Conservation (phyloP, 2,113 vertebrate species). For the Symphodus melops region DNA sequence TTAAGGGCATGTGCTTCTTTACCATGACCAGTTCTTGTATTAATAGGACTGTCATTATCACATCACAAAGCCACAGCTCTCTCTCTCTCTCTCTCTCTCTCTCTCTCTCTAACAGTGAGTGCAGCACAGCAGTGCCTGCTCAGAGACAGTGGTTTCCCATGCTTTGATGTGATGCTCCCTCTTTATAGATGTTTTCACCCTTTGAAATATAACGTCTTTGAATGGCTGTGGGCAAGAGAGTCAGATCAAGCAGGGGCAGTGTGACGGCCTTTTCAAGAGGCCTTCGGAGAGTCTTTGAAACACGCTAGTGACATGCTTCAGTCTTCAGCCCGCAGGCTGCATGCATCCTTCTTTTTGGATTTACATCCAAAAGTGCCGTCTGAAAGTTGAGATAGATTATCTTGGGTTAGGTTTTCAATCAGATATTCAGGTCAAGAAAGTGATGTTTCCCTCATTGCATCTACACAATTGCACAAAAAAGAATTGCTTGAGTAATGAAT, state of each 20-base stretch:
- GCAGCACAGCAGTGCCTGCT: conserved; percentile 12
- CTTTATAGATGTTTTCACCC: conserved; percentile 22
- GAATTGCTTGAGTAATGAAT: conserved; percentile 11
- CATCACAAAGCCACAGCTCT: neutral
- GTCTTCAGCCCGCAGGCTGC: conserved; percentile 25
- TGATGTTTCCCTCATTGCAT: conserved; percentile 20
- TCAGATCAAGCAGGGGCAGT: conserved; percentile 27
- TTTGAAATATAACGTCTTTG: conserved; percentile 47
- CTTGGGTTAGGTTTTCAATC: conserved; percentile 47
- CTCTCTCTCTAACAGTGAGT: neutral
- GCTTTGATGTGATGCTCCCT: conserved; percentile 39
- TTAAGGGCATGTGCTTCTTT: neutral
- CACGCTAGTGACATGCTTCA: conserved; percentile 29
- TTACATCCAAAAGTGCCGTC: conserved; percentile 36
- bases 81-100: too few relatives aligned
- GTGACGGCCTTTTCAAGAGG: conserved; percentile 20
- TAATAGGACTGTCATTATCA: too few relatives aligned
- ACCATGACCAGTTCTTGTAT: too few relatives aligned
- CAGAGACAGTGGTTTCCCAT: conserved; percentile 5
- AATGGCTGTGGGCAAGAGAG: conserved; percentile 28
- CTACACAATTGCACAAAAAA: conserved; percentile 33
- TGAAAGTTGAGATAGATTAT: conserved; percentile 43
- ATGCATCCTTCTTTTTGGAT: conserved; percentile 23
- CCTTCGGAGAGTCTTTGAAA: conserved; percentile 50
- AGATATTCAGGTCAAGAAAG: conserved; percentile 20